phyloP scores from a whole-genome alignment of 2,113 vertebrate genomes.

The Physeter macrocephalus region DNA sequence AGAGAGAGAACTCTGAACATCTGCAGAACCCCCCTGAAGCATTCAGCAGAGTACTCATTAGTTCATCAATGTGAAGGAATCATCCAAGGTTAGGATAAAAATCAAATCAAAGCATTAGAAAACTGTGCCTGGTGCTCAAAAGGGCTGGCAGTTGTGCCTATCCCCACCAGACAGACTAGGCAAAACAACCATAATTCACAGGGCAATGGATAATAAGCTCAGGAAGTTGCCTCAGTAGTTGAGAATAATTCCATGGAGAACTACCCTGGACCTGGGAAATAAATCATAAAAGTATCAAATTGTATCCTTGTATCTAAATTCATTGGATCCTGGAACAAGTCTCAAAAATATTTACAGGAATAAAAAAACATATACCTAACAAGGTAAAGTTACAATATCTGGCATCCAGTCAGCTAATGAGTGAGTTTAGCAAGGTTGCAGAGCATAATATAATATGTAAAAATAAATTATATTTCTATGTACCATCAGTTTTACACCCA shows the following conservation, averaged over 20 bases:
- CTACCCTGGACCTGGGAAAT: neutral
- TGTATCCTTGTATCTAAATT: neutral
- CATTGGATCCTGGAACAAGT: neutral
- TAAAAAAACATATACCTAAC: neutral
- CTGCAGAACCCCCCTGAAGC: neutral
- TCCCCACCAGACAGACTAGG: neutral
- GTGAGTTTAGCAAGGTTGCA: neutral
- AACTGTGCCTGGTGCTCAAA: neutral
- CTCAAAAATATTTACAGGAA: neutral
- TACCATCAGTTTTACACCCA: neutral
- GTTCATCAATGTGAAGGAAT: neutral
- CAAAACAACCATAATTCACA: neutral
- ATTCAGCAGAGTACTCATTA: neutral
- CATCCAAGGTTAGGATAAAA: neutral
- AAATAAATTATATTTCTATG: constrained; percentile 5
- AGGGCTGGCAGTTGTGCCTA: neutral
- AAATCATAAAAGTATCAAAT: neutral
- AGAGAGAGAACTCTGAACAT: neutral
- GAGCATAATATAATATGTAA: neutral
- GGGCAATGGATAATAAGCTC: neutral
- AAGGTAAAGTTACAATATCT: neutral
- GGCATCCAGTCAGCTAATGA: neutral
- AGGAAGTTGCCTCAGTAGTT: neutral
- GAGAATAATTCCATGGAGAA: neutral
- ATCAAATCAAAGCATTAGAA: neutral